A percentile compares a stretch with the other conserved stretches of the same genome.
Evolutionary conservation across 2,797 vertebrate genomes (phyloP).

Genomic region (Myiotriccus ornatus): DNA sequence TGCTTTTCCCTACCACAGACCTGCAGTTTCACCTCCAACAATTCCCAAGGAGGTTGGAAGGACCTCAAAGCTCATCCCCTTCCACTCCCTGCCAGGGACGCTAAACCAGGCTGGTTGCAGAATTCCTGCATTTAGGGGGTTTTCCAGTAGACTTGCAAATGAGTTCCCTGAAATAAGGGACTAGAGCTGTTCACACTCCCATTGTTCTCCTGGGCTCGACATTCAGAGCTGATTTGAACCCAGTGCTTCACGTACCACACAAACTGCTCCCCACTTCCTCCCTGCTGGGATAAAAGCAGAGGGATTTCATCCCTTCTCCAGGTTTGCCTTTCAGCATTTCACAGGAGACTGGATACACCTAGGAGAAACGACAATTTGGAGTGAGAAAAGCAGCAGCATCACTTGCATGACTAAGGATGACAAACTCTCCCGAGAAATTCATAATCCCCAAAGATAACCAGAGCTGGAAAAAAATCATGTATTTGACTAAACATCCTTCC

Average conservation of each 20-base stretch:
- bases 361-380: not conserved
- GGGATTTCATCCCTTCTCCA: not conserved
- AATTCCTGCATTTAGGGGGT: not conserved
- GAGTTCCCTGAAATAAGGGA: not conserved
- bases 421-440: not conserved
- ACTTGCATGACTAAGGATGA: not conserved
- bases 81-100: not conserved
- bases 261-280: not conserved
- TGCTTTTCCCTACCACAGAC: not conserved
- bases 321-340: not conserved
- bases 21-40: not conserved
- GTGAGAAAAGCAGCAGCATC: accelerated
- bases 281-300: not conserved
- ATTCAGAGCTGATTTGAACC: not conserved
- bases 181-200: not conserved
- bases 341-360: not conserved
- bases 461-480: not conserved
- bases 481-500: not conserved
- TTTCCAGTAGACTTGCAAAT: not conserved
- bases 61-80: not conserved
- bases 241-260: not conserved
- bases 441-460: not conserved
- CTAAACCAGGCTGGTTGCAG: not conserved
- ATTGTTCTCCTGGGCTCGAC: not conserved
- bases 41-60: not conserved